These are phyloP conservation scores for Machimus rusticus DNA, from an alignment of 2,888 invertebrate species.

Conservation along the genomic window DNA sequence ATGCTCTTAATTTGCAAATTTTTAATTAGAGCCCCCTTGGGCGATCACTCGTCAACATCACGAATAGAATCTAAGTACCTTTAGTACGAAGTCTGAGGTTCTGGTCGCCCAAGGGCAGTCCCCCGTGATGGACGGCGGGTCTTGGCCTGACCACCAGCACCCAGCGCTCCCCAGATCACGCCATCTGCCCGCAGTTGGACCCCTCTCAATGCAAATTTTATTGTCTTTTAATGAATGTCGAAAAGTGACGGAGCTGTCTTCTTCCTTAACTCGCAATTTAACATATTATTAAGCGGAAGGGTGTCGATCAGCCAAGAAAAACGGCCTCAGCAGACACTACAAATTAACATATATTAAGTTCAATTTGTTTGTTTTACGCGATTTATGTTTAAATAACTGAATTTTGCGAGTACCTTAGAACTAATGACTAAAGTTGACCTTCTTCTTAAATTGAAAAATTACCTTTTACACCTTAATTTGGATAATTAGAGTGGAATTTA, in stretches of 20 bases:
- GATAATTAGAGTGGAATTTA: too few species aligned
- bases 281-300: not conserved
- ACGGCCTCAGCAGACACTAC: not conserved
- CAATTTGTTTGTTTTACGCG: not conserved
- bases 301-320: not conserved
- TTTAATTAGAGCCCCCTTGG: slow-evolving; percentile 24
- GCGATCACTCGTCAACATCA: slow-evolving; percentile 22
- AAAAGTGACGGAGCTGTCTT: slow-evolving; percentile 13
- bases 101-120: not conserved
- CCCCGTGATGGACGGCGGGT: not conserved
- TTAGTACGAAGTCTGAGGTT: not conserved
- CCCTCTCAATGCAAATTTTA: slow-evolving; percentile 34
- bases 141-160: not conserved
- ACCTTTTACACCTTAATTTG: too few species aligned
- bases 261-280: not conserved
- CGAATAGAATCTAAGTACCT: not conserved
- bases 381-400: not conserved
- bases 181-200: slow-evolving; percentile 2
- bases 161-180: not conserved
- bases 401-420: too few species aligned
- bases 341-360: not conserved
- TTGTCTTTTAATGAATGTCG: slow-evolving; percentile 28
- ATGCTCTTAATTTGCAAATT: slow-evolving; percentile 23
- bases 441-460: too few species aligned
- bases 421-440: too few species aligned